phyloP scores from a whole-genome alignment of 2,113 vertebrate genomes.

The Lathamus discolor region DNA sequence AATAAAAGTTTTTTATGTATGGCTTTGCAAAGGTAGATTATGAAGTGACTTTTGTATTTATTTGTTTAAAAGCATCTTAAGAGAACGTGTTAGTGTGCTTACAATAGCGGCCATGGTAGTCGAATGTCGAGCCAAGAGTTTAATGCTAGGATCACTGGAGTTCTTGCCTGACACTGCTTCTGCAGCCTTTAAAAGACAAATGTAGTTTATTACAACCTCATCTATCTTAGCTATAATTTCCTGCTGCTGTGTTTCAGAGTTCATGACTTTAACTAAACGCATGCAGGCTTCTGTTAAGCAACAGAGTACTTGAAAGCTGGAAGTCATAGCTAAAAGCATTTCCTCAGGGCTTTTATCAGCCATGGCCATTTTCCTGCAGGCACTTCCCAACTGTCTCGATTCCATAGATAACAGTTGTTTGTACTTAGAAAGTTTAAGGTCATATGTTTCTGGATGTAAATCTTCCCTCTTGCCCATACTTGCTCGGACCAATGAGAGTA shows the following conservation, averaged over 20 bases:
- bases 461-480: slow-evolving; percentile 77
- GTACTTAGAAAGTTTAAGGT: slow-evolving; percentile 82
- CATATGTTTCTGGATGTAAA: slow-evolving; percentile 71
- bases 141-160: slow-evolving; percentile 84
- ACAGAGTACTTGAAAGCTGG: slow-evolving; percentile 95
- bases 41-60: slow-evolving; percentile 81
- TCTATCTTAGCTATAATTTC: slow-evolving; percentile 87
- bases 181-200: slow-evolving; percentile 87
- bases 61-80: slow-evolving; percentile 91
- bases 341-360: slow-evolving; percentile 90
- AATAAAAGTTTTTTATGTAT: slow-evolving; percentile 86
- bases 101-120: slow-evolving; percentile 90
- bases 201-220: slow-evolving; percentile 89
- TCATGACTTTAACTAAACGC: slow-evolving; percentile 88
- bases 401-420: slow-evolving; percentile 87
- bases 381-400: slow-evolving; percentile 87
- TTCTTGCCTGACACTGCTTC: slow-evolving; percentile 83
- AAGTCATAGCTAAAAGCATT: slow-evolving; percentile 90
- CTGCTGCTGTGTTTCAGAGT: slow-evolving; percentile 79
- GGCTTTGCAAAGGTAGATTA: slow-evolving; percentile 95
- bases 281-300: slow-evolving; percentile 93
- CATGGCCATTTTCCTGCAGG: slow-evolving; percentile 89
- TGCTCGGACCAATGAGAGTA: slow-evolving; percentile 85
- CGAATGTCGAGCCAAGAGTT: slow-evolving; percentile 87
- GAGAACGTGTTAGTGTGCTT: slow-evolving; percentile 92